Conservation (phyloP, 2,113 vertebrate genomes). For the Cyrtonyx montezumae region DNA sequence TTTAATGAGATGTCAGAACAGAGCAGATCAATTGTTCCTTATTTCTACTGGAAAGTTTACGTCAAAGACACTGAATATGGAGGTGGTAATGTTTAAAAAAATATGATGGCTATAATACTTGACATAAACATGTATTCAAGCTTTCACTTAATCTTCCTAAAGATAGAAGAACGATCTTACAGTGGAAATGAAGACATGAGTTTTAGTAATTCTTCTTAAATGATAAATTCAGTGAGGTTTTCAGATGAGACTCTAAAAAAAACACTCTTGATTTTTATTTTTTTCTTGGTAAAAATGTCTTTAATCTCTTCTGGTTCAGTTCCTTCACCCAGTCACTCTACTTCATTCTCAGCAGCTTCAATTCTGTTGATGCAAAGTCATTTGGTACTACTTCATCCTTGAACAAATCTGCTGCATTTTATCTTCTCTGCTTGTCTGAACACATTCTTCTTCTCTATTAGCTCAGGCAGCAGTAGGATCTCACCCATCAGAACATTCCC, state of each 20-base stretch:
- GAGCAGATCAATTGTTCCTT: neutral
- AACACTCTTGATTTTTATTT: neutral
- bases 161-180: neutral
- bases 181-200: neutral
- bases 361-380: neutral
- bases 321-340: neutral
- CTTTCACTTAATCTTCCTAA: neutral
- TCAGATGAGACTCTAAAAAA: neutral
- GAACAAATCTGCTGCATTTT: slow-evolving; percentile 42
- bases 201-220: neutral
- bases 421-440: slow-evolving; percentile 39
- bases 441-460: slow-evolving; percentile 41
- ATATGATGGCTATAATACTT: neutral
- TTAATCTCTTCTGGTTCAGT: neutral
- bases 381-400: slow-evolving; percentile 45
- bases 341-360: neutral
- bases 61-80: neutral
- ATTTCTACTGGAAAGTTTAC: neutral
- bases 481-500: neutral
- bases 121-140: neutral
- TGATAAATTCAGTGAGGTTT: neutral
- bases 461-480: slow-evolving; percentile 14
- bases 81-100: neutral
- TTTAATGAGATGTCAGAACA: neutral
- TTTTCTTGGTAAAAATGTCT: neutral